Evolutionary conservation across 2,888 invertebrate species (phyloP).

Genomic region (Lithophane socia): DNA sequence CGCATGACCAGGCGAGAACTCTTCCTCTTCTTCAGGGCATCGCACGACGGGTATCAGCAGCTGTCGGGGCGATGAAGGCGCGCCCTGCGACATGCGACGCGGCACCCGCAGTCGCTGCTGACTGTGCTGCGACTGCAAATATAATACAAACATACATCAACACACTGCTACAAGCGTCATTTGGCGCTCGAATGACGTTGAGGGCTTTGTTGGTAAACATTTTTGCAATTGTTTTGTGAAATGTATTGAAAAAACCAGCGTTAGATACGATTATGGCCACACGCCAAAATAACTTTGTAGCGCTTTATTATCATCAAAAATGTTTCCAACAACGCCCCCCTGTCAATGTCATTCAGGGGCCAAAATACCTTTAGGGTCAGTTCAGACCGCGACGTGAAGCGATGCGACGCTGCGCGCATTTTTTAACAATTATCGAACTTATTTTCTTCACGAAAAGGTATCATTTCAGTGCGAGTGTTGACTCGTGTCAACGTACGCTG

Average conservation of each 20-base stretch:
- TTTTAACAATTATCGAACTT: too few species aligned
- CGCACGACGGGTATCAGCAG: constrained; percentile 50
- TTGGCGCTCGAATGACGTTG: too few species aligned
- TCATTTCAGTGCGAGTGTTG: too few species aligned
- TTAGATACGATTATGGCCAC: background rate
- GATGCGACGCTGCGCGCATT: too few species aligned
- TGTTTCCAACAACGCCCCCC: too few species aligned
- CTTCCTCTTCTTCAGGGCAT: constrained; percentile 78
- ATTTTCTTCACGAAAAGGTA: too few species aligned
- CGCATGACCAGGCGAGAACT: constrained; percentile 70
- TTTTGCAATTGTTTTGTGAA: background rate
- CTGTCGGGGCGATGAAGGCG: constrained; percentile 73
- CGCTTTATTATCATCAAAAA: too few species aligned
- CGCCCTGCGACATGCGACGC: constrained; percentile 70
- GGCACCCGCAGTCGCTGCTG: constrained; percentile 66
- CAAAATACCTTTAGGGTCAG: too few species aligned
- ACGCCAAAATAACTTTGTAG: too few species aligned
- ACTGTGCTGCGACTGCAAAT: constrained; percentile 21
- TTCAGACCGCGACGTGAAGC: too few species aligned
- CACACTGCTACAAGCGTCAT: background rate
- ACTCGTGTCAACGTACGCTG: too few species aligned
- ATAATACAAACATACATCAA: background rate
- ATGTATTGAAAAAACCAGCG: background rate
- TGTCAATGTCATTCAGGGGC: too few species aligned
- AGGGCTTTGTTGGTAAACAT: background rate